These are phyloP conservation scores for Tetrapedia diversipes DNA, from an alignment of 2,888 invertebrate genomes.

Conservation along the genomic window DNA sequence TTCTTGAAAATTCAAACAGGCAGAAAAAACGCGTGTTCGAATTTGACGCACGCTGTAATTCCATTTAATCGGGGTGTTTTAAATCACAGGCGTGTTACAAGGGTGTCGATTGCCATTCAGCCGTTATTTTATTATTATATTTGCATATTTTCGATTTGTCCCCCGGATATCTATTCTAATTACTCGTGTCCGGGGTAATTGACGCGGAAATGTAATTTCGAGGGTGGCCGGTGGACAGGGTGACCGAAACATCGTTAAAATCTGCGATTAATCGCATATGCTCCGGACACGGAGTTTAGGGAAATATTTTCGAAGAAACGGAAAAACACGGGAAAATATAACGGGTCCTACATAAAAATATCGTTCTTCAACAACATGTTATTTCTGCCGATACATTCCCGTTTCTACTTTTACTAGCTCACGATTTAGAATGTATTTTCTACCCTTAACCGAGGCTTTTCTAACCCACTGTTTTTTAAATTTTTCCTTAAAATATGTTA, in stretches of 20 bases:
- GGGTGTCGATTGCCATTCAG: conserved; percentile 35
- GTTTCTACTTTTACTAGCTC: neutral
- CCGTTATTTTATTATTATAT: conserved; percentile 44
- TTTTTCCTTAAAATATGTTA: too few species aligned
- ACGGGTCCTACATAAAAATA: neutral
- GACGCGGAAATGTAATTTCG: conserved; percentile 54
- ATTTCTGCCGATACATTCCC: neutral
- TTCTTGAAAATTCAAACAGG: too few species aligned
- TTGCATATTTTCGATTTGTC: conserved; percentile 47
- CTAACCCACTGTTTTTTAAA: too few species aligned
- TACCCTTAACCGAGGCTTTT: too few species aligned
- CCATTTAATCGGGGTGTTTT: conserved; percentile 18
- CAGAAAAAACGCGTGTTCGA: too few species aligned
- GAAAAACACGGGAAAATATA: neutral
- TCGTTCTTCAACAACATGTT: neutral
- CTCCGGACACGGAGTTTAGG: conserved; percentile 1
- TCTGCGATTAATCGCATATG: conserved; percentile 43
- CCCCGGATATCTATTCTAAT: conserved; percentile 42
- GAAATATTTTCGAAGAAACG: conserved; percentile 26
- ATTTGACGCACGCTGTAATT: too few species aligned
- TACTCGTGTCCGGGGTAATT: conserved; percentile 43
- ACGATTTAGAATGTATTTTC: neutral
- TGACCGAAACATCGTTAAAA: conserved; percentile 47
- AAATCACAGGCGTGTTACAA: conserved; percentile 24
- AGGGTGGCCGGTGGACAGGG: conserved; percentile 13